phyloP scores from a whole-genome alignment of 2,888 invertebrate species.

The Parthenolecanium corni region DNA sequence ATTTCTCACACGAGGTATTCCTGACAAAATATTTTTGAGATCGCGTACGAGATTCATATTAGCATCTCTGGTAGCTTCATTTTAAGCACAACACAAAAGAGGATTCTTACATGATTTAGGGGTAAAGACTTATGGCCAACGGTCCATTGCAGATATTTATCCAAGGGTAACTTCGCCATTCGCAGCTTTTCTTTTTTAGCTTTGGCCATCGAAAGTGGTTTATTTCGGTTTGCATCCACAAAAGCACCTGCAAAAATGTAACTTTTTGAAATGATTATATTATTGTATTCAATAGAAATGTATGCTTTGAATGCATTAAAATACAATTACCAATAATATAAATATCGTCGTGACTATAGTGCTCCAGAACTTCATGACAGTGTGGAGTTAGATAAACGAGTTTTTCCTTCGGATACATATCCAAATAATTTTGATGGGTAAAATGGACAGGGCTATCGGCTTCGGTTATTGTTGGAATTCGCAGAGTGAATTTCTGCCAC shows the following conservation, averaged over 20 bases:
- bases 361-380: slow-evolving; percentile 52
- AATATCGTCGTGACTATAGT: slow-evolving; percentile 62
- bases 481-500: slow-evolving; percentile 47
- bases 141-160: slow-evolving; percentile 64
- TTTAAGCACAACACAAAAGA: too few species aligned
- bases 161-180: slow-evolving; percentile 72
- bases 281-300: too few species aligned
- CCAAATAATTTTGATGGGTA: slow-evolving; percentile 58
- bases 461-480: slow-evolving; percentile 56
- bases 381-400: slow-evolving; percentile 84
- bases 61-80: too few species aligned
- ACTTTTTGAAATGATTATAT: too few species aligned
- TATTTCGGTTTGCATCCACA: slow-evolving; percentile 41
- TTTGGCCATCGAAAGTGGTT: slow-evolving; percentile 68
- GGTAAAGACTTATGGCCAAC: slow-evolving; percentile 68
- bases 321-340: slow-evolving; percentile 77
- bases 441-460: slow-evolving; percentile 60
- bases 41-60: too few species aligned
- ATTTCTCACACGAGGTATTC: too few species aligned
- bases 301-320: too few species aligned
- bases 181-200: slow-evolving; percentile 69
- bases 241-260: slow-evolving; percentile 40
- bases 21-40: too few species aligned
- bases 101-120: slow-evolving; percentile 59
- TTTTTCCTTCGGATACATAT: slow-evolving; percentile 56